Conservation (phyloP, 2,113 vertebrate genomes). For the Thalassarche chlororhynchos region DNA sequence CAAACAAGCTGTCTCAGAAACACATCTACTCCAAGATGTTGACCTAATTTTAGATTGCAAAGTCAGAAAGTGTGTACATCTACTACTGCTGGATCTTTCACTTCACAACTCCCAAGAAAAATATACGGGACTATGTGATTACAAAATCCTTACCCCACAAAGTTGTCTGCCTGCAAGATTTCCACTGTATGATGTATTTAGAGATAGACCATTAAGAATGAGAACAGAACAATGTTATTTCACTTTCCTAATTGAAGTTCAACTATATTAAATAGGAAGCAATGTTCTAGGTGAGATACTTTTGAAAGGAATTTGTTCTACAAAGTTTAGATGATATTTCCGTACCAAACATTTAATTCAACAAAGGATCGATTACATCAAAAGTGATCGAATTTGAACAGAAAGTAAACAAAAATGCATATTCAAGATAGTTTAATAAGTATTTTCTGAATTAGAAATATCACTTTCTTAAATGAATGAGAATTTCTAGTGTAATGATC, state of each 20-base stretch:
- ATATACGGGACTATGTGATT: rapidly evolving
- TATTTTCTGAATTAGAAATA: conserved; percentile 94
- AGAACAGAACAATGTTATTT: not conserved
- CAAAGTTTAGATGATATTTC: conserved; percentile 35
- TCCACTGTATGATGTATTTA: not conserved
- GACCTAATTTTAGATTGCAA: not conserved
- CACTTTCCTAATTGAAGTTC: not conserved
- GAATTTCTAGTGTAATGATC: conserved; percentile 85
- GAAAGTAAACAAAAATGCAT: conserved; percentile 76
- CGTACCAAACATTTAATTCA: conserved; percentile 67
- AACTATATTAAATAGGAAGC: not conserved
- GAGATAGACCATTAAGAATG: not conserved
- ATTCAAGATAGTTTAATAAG: conserved; percentile 93
- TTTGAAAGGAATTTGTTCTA: conserved; percentile 39
- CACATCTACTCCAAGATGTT: not conserved
- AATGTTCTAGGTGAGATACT: not conserved
- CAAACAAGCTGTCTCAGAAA: not conserved
- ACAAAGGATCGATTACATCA: conserved; percentile 62
- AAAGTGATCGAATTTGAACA: conserved; percentile 68
- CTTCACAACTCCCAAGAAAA: not conserved
- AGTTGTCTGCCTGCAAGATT: not conserved
- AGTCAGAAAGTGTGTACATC: not conserved
- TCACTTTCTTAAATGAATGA: conserved; percentile 84
- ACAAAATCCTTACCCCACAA: not conserved
- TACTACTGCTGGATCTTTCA: not conserved